phyloP scores from a whole-genome alignment of 2,113 vertebrate species.

The Heloderma charlesbogerti region DNA sequence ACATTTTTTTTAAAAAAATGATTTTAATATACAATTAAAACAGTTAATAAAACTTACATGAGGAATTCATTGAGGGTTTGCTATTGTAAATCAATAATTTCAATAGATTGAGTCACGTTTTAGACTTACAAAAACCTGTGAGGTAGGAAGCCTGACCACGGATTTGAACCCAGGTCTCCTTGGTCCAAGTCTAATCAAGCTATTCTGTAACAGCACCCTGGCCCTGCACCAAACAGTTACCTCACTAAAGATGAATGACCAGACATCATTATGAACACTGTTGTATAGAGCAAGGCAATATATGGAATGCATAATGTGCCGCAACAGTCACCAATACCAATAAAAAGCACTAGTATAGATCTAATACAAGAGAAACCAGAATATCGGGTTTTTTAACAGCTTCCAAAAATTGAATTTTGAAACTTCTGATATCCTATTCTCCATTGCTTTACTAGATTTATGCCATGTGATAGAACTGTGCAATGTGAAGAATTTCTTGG shows the following conservation, averaged over 20 bases:
- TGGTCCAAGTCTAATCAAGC: not conserved
- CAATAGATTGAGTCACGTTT: not conserved
- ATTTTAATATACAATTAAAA: too few relatives aligned
- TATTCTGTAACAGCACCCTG: not conserved
- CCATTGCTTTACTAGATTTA: not conserved
- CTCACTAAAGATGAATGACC: not conserved
- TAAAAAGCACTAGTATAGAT: too few relatives aligned
- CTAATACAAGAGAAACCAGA: too few relatives aligned
- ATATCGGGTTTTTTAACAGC: conserved; percentile 4
- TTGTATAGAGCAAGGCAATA: not conserved
- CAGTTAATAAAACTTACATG: too few relatives aligned
- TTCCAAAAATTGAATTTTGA: not conserved
- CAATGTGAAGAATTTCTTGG: not conserved
- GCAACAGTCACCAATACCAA: too few relatives aligned
- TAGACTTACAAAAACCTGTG: not conserved
- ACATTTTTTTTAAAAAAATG: too few relatives aligned
- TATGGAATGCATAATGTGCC: too few relatives aligned
- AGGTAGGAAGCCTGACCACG: not conserved
- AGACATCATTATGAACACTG: not conserved
- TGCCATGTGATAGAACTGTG: not conserved
- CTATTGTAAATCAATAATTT: too few relatives aligned
- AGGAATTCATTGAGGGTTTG: too few relatives aligned
- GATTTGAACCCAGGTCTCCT: not conserved
- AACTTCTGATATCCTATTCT: not conserved
- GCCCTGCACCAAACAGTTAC: not conserved